Evolutionary conservation across 2,888 invertebrate species (phyloP).

Genomic region (Diaphora mendica): DNA sequence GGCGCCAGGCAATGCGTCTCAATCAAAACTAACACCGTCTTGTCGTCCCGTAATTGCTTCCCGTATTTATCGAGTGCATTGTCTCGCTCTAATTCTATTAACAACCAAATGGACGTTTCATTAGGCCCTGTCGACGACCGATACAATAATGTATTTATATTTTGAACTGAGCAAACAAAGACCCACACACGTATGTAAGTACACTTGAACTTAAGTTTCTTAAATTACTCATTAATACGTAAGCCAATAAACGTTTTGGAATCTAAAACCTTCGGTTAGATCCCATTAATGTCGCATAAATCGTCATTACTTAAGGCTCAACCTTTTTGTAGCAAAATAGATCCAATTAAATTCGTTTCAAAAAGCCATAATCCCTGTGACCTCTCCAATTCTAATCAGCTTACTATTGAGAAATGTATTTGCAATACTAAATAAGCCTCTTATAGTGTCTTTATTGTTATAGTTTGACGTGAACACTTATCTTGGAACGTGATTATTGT

Average conservation of each 20-base stretch:
- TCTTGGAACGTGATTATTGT: conserved; percentile 52
- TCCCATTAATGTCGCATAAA: conserved; percentile 34
- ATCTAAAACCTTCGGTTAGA: conserved; percentile 15
- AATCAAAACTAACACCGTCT: conserved; percentile 64
- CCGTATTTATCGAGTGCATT: conserved; percentile 67
- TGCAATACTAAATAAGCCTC: conserved; percentile 26
- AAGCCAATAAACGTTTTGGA: background rate
- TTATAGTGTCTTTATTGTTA: conserved; percentile 38
- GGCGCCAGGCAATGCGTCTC: conserved; percentile 65
- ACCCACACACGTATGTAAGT: conserved; percentile 17
- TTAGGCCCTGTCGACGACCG: conserved; percentile 45
- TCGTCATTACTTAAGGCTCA: conserved; percentile 28
- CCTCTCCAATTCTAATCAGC: conserved; percentile 53
- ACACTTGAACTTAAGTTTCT: background rate
- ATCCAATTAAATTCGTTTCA: conserved; percentile 55
- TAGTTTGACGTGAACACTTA: conserved; percentile 42
- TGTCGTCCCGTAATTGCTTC: conserved; percentile 65
- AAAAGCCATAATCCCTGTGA: conserved; percentile 51
- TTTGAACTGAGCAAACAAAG: conserved; percentile 32
- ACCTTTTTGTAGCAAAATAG: conserved; percentile 42
- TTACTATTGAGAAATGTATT: conserved; percentile 43
- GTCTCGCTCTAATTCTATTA: conserved; percentile 78
- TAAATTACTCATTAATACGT: background rate
- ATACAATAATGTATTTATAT: conserved; percentile 45
- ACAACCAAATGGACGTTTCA: conserved; percentile 58